Base-by-base conservation (phyloP, 2,113 vertebrate genomes). In the Rhipidura dahli region DNA sequence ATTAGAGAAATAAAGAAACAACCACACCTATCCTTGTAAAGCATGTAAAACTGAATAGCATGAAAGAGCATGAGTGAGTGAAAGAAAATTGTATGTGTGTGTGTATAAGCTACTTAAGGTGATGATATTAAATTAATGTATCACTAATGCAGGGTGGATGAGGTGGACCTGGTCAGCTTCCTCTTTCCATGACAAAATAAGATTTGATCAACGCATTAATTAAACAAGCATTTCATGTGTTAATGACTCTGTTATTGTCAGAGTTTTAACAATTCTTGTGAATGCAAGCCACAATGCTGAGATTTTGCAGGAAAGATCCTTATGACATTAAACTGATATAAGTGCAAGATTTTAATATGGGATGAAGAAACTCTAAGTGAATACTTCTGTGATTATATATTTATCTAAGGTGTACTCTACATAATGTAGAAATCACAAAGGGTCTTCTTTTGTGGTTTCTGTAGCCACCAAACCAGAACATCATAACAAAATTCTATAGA, bases 1-100 rank as follows among this genome's bases (percentile, higher is more conserved):
- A 94, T 83, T 85, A 88, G 39, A 85, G 92, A 94, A 97, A 86
- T 89, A 94, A 95, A 95, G 89, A 86, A 71, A 87, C 79, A 78
- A 40, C 91, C 95, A 96, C 91, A 65, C 87, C 86, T 93, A 82
- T 30, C 78, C 94, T 83, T 87, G 50, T 73, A 87, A 94, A 91
- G 71, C 82, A 31, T 85, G 57, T 90, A 95, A 92, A 89, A 90
- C 90, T 76, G 65, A 96, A 73, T 85, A 90, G 77, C 63, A 93
- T 86, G 81, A 88, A 95, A 96, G 92, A 96, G 78, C 50, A 49
- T 54, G 75, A 92, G 54, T 73, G 66, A 93, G 13, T 78, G 91
- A 96, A 94, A 90, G 75, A 97, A 85, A 95, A 86, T 85, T 89
- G 70, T 79, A 90, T 93, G 64, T 93, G 47, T 2, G 35, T 84